Evolutionary conservation across 2,113 vertebrate species (phyloP).

Genomic region (Asarcornis scutulata): DNA sequence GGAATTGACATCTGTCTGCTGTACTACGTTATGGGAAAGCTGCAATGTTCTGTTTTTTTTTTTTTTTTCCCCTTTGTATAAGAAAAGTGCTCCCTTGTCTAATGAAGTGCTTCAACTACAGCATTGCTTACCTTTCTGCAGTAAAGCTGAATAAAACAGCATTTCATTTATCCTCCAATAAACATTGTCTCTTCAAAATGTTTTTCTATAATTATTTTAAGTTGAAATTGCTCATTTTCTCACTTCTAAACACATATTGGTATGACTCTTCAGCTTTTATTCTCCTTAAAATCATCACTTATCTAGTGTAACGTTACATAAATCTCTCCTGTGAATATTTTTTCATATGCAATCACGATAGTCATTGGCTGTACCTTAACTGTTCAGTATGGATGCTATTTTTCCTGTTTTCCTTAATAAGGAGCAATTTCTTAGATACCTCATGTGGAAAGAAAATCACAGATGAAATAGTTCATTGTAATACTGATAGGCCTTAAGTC

Average conservation of each 20-base stretch:
- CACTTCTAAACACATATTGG: neutral
- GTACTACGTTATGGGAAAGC: neutral
- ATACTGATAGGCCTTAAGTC: neutral
- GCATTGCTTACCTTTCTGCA: neutral
- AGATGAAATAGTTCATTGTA: neutral
- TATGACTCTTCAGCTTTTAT: neutral
- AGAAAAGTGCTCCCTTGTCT: neutral
- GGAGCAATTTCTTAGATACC: neutral
- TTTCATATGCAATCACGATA: neutral
- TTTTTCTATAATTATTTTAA: neutral
- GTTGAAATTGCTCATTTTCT: neutral
- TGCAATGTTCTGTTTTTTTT: neutral
- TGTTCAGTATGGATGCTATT: neutral
- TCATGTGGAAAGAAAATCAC: neutral
- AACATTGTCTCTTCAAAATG: neutral
- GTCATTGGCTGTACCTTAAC: neutral
- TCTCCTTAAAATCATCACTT: neutral
- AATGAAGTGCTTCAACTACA: neutral
- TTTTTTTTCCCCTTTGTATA: neutral
- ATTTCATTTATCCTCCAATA: neutral
- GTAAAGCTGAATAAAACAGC: neutral
- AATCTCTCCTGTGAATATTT: neutral
- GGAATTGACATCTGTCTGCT: neutral
- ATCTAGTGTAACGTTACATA: neutral
- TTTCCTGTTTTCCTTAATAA: neutral